Conservation (phyloP, 2,113 vertebrate species). For the Vidua chalybeata region DNA sequence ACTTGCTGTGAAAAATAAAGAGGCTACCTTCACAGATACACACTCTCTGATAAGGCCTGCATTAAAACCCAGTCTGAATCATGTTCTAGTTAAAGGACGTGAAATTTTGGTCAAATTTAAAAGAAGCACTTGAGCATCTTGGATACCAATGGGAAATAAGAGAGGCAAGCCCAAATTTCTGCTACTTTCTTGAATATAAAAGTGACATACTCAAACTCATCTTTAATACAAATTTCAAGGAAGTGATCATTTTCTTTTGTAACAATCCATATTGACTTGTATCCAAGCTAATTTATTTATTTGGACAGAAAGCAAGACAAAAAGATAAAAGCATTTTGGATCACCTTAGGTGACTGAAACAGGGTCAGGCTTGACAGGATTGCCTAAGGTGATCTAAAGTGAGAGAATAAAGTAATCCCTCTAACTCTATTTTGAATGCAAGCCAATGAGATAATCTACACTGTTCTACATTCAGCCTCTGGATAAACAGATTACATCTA, state of each 20-base stretch:
- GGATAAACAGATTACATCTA: constrained; percentile 9
- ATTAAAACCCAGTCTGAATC: not conserved
- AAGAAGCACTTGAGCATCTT: not conserved
- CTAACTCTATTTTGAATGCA: not conserved
- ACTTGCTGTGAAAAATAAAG: not conserved
- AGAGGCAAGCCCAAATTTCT: not conserved
- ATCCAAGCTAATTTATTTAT: not conserved
- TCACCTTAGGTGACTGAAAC: not conserved
- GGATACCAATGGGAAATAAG: rapidly evolving
- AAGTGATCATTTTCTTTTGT: not conserved
- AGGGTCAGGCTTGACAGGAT: not conserved
- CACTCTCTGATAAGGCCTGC: not conserved
- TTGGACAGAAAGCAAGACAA: not conserved
- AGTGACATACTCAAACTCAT: not conserved
- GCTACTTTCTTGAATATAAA: not conserved
- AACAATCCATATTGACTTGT: not conserved
- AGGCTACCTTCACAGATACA: not conserved
- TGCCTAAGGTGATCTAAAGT: not conserved
- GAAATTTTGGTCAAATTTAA: not conserved
- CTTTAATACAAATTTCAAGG: not conserved
- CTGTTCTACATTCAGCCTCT: not conserved
- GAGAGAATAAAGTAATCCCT: constrained; percentile 4
- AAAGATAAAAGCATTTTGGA: not conserved
- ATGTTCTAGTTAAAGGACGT: not conserved
- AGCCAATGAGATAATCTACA: not conserved